These are phyloP conservation scores for Crocallis elinguaria DNA, from an alignment of 2,888 invertebrate genomes.

Conservation along the genomic window DNA sequence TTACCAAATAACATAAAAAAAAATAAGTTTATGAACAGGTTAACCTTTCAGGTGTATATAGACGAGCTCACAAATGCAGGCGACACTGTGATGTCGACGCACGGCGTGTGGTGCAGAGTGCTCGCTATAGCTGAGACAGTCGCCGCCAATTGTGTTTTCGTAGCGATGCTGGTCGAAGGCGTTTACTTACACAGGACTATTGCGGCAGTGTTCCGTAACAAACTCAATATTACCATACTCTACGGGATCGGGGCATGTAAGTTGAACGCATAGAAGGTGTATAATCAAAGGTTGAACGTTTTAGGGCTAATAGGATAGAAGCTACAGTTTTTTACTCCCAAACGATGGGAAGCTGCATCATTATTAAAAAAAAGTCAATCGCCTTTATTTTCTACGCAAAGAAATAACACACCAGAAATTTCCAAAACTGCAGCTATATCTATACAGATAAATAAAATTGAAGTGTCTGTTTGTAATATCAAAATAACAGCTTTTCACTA, in stretches of 20 bases:
- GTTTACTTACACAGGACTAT: slow-evolving; percentile 87
- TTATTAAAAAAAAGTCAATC: no score
- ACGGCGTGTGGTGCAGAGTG: slow-evolving; percentile 80
- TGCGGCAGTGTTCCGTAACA: slow-evolving; percentile 86
- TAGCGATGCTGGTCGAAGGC: slow-evolving; percentile 88
- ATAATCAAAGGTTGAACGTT: no score
- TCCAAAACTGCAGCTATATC: no score
- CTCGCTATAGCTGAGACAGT: slow-evolving; percentile 83
- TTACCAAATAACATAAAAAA: neutral
- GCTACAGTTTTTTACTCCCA: no score
- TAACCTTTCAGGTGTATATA: slow-evolving; percentile 71
- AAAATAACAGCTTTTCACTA: no score
- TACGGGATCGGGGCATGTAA: slow-evolving; percentile 77
- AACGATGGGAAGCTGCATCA: no score
- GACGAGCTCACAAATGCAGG: slow-evolving; percentile 79
- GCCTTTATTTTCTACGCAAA: no score
- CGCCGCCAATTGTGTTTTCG: slow-evolving; percentile 86
- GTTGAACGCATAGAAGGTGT: no score
- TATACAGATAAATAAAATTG: no score
- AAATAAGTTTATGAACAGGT: neutral
- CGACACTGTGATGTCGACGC: slow-evolving; percentile 77
- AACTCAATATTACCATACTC: slow-evolving; percentile 76
- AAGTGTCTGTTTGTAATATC: no score
- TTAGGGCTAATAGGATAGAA: no score
- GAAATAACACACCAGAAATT: no score